These are phyloP conservation scores for Pachypanchax playfairii DNA, from an alignment of 2,113 vertebrate species.

Conservation along the genomic window DNA sequence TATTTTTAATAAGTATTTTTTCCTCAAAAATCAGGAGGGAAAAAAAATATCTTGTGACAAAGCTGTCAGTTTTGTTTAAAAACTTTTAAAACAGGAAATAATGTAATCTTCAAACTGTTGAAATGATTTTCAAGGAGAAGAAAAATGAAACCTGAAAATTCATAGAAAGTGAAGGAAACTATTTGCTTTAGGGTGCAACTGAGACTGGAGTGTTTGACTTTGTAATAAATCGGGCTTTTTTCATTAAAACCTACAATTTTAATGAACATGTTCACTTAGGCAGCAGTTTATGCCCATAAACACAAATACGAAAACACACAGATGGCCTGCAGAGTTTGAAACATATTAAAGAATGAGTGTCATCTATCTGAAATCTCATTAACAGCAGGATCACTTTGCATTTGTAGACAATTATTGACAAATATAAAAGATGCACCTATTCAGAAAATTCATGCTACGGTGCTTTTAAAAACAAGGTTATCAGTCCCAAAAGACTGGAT, in stretches of 20 bases:
- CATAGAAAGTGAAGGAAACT: background rate
- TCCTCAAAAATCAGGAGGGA: too few species aligned
- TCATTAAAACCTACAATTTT: too few species aligned
- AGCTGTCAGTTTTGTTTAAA: background rate
- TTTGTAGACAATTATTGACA: too few species aligned
- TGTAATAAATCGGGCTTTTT: too few species aligned
- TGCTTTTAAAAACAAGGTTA: too few species aligned
- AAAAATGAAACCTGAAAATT: background rate
- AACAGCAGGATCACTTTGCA: background rate
- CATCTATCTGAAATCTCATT: conserved; percentile 16
- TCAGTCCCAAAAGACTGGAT: background rate
- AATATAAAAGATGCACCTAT: background rate
- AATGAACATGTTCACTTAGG: too few species aligned
- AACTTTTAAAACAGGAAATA: background rate
- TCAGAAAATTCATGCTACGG: too few species aligned
- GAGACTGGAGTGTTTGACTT: too few species aligned
- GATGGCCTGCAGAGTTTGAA: conserved; percentile 1
- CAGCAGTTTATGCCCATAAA: conserved; percentile 2
- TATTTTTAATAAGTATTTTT: too few species aligned
- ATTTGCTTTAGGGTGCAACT: too few species aligned
- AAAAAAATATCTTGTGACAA: background rate
- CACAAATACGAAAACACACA: background rate
- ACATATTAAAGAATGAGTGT: conserved; percentile 24
- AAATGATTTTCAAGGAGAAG: background rate
- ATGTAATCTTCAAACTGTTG: background rate